Base-by-base conservation (phyloP, 1,140 invertebrate genomes). In the Pararge aegeria region DNA sequence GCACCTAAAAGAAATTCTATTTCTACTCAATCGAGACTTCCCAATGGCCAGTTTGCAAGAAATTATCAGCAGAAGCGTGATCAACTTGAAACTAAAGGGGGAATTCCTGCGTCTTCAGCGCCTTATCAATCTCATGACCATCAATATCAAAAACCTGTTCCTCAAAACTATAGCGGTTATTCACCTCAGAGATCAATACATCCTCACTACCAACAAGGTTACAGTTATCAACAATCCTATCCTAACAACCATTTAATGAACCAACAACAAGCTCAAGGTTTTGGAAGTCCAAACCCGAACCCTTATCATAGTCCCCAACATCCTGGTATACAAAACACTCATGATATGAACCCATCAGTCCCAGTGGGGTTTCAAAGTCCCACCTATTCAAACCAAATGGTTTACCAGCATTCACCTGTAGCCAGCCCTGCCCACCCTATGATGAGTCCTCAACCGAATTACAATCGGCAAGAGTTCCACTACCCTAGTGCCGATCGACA, bases 51-150 rank as follows among this genome's bases (percentile, higher is more conserved):
- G 55, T 84, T 81, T 66, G 65, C 80, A n/a, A 79, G 83, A 66
- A 70, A 55, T 2, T 80, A 72, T 49, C 68, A 70, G 16, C 75
- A 80, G 15, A 86, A 83, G 66, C 75, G 77, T 4, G 77, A 82
- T 15, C 61, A 64, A 46, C 34, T 74, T 5, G 80, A 89, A 51
- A 71, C 56, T 24, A 84, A 82, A 64, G 27, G 64, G 19, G 55
- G 30, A 7, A 27, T 66, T 19, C 56, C 64, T 18, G 58, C 77
- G 30, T 67, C 75, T 54, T 52, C 74, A 19, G 74, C 76, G 66
- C 75, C 86, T 64, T 88, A 85, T 67, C 74, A 80, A 27, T 77
- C 87, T 27, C 80, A 88, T 40, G 90, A 91, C 62, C 89, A 91
- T 61, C 87, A 89, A 48, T 91, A 90, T 60, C 90, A 90, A 49